These are phyloP conservation scores for Austrolebias charrua DNA, from an alignment of 2,797 vertebrate species.

Conservation along the genomic window DNA sequence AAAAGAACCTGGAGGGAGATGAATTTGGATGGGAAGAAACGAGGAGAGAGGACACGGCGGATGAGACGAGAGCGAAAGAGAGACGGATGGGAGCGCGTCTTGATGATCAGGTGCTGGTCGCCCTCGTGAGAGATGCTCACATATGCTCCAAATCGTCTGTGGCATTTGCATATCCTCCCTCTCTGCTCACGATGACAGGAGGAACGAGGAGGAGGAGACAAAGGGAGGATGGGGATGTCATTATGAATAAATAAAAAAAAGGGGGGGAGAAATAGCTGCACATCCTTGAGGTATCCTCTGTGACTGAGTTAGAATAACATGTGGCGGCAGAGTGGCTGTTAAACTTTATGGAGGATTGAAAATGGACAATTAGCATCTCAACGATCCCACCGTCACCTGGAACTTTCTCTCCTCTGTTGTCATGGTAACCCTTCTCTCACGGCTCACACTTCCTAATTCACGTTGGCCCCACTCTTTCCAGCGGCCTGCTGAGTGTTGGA, in stretches of 20 bases:
- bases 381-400: slow-evolving; percentile 77
- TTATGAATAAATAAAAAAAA: slow-evolving; percentile 40
- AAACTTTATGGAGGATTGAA: slow-evolving; percentile 85
- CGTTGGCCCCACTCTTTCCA: slow-evolving; percentile 28
- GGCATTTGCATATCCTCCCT: slow-evolving; percentile 63
- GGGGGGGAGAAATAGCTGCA: slow-evolving; percentile 47
- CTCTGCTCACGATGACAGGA: slow-evolving; percentile 38
- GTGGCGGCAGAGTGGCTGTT: slow-evolving; percentile 75
- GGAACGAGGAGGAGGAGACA: slow-evolving; percentile 33
- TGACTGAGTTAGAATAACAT: slow-evolving; percentile 78
- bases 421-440: slow-evolving; percentile 66
- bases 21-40: slow-evolving; percentile 56
- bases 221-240: slow-evolving; percentile 48
- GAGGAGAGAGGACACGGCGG: slow-evolving; percentile 41
- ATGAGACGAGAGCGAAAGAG: slow-evolving; percentile 19
- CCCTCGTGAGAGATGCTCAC: slow-evolving; percentile 63
- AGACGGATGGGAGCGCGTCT: slow-evolving; percentile 41
- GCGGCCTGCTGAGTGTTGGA: too few species aligned
- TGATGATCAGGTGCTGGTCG: slow-evolving; percentile 72
- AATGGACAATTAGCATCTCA: slow-evolving; percentile 86
- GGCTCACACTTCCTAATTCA: slow-evolving; percentile 60
- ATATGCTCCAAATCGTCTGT: slow-evolving; percentile 64
- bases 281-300: slow-evolving; percentile 69
- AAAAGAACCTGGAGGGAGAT: slow-evolving; percentile 54
- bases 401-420: slow-evolving; percentile 61